phyloP scores from a whole-genome alignment of 2,888 invertebrate genomes.

The Nasonia oneida region DNA sequence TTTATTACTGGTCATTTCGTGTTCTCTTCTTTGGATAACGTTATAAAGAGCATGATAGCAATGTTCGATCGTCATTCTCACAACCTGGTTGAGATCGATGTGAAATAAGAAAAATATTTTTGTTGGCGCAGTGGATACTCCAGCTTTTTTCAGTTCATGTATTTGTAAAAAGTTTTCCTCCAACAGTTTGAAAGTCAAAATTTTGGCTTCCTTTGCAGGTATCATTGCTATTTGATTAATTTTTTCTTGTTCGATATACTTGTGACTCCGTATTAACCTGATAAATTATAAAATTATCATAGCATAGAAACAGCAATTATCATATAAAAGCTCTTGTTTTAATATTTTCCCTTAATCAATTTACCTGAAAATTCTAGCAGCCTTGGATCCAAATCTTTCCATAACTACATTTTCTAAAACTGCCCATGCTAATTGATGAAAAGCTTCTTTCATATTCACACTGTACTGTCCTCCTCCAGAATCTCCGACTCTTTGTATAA shows the following conservation, averaged over 20 bases:
- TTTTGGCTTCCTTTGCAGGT: slow-evolving; percentile 95
- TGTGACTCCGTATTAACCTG: slow-evolving; percentile 89
- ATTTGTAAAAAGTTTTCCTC: slow-evolving; percentile 88
- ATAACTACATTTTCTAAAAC: slow-evolving; percentile 90
- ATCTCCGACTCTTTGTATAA: slow-evolving; percentile 89
- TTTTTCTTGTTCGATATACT: slow-evolving; percentile 94
- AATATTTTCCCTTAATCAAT: slow-evolving; percentile 8
- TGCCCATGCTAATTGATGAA: slow-evolving; percentile 86
- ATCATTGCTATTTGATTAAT: slow-evolving; percentile 96
- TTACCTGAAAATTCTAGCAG: slow-evolving; percentile 90
- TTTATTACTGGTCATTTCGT: slow-evolving; percentile 85
- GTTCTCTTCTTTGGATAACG: slow-evolving; percentile 84
- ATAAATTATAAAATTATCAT: slow-evolving; percentile 23
- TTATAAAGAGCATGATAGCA: slow-evolving; percentile 88
- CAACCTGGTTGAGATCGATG: slow-evolving; percentile 86
- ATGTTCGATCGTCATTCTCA: slow-evolving; percentile 85
- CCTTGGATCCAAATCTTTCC: slow-evolving; percentile 92
- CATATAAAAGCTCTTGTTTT: not conserved
- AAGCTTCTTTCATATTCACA: slow-evolving; percentile 87
- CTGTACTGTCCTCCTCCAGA: slow-evolving; percentile 91
- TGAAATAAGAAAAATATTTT: slow-evolving; percentile 90
- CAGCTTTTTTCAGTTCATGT: slow-evolving; percentile 87
- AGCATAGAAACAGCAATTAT: not conserved
- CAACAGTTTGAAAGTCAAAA: slow-evolving; percentile 90
- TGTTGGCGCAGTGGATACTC: slow-evolving; percentile 86